Conservation (phyloP, 2,797 vertebrate species). For the Ptychadena robeensis region DNA sequence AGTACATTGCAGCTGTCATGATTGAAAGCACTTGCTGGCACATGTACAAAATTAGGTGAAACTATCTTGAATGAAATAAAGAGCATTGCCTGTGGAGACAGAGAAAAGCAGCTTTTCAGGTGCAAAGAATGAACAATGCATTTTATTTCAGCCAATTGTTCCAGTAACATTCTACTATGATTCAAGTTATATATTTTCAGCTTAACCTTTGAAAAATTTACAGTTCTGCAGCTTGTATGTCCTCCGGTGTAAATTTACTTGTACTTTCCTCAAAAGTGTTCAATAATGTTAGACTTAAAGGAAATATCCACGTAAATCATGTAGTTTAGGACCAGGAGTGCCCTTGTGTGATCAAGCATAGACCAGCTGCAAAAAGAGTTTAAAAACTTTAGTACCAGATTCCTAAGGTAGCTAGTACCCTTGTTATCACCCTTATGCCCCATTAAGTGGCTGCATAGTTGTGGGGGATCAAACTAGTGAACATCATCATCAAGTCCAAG, state of each 20-base stretch:
- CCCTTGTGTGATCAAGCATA: too few species aligned
- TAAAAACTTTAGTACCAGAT: too few species aligned
- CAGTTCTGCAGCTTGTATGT: neutral
- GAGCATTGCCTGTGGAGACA: slow-evolving; percentile 24
- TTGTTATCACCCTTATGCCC: too few species aligned
- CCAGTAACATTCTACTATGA: slow-evolving; percentile 16
- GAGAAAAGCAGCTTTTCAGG: slow-evolving; percentile 27
- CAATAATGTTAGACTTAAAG: too few species aligned
- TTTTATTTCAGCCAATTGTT: slow-evolving; percentile 44
- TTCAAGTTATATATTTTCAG: slow-evolving; percentile 16
- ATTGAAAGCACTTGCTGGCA: slow-evolving; percentile 50
- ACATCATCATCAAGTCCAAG: too few species aligned
- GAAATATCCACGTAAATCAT: too few species aligned
- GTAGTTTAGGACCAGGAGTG: too few species aligned
- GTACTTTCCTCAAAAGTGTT: neutral
- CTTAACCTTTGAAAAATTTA: slow-evolving; percentile 35
- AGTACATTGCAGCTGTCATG: slow-evolving; percentile 41
- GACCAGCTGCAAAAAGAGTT: too few species aligned
- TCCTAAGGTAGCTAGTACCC: too few species aligned
- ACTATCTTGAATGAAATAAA: slow-evolving; percentile 42
- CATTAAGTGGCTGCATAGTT: too few species aligned
- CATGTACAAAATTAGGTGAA: slow-evolving; percentile 52
- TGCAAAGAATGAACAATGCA: slow-evolving; percentile 23
- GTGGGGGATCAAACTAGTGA: too few species aligned
- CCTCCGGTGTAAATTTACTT: neutral